A percentile compares a stretch with the other conserved stretches of the same genome.
Evolutionary conservation across 2,797 vertebrate genomes (phyloP).

Genomic region (Myioborus melanocephalus): DNA sequence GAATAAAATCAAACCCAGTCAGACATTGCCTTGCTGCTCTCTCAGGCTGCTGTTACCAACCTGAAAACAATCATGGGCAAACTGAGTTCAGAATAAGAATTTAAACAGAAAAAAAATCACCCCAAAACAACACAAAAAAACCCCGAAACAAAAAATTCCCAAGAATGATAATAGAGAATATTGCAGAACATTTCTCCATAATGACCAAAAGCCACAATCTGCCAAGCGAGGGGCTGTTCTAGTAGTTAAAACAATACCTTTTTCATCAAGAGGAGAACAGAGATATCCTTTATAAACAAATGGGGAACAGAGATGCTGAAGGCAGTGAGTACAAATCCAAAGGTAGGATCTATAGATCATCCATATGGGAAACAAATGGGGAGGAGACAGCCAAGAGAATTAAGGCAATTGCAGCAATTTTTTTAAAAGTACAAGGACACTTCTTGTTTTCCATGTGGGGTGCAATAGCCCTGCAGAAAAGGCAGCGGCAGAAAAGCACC

Average conservation of each 20-base stretch:
- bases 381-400: neutral
- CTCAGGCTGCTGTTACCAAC: neutral
- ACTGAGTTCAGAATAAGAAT: neutral
- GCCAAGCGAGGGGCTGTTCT: neutral
- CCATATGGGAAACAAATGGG: neutral
- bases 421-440: neutral
- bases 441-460: neutral
- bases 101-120: neutral
- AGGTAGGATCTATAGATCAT: neutral
- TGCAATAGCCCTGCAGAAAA: neutral
- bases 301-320: neutral
- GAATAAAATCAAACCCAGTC: slow-evolving; percentile 16
- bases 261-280: neutral
- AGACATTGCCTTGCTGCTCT: neutral
- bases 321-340: neutral
- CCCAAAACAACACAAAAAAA: neutral
- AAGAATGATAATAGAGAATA: neutral
- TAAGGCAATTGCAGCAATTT: neutral
- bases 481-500: neutral
- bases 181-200: neutral
- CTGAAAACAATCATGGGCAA: neutral
- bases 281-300: neutral
- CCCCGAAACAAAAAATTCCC: neutral
- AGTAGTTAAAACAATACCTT: neutral
- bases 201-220: neutral